Conservation (phyloP, 2,888 invertebrate genomes). For the Helobdella robusta region DNA sequence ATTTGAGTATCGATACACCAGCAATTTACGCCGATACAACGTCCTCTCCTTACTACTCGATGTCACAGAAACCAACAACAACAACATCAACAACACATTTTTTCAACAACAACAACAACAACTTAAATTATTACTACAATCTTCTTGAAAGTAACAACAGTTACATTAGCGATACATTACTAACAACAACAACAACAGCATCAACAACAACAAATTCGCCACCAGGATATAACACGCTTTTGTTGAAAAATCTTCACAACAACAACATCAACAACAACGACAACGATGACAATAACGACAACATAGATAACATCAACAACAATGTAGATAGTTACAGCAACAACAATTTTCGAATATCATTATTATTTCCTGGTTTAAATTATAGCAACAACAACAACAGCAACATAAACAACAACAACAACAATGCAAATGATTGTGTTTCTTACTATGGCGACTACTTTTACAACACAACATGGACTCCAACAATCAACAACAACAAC, state of each 20-base stretch:
- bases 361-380: not conserved
- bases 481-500: not conserved
- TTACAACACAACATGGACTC: not conserved
- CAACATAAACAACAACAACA: not conserved
- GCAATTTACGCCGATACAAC: too few species aligned
- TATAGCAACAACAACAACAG: not conserved
- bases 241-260: not conserved
- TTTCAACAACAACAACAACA: too few species aligned
- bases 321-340: not conserved
- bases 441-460: not conserved
- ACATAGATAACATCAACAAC: not conserved
- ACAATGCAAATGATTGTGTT: not conserved
- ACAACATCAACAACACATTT: too few species aligned
- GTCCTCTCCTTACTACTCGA: too few species aligned
- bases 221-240: not conserved
- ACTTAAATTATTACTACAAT: too few species aligned
- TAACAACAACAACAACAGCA: too few species aligned
- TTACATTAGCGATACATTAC: too few species aligned
- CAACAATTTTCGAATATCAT: not conserved
- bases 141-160: too few species aligned
- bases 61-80: too few species aligned
- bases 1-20: too few species aligned
- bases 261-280: not conserved
- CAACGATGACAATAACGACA: constrained; percentile 2
- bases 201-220: not conserved